phyloP scores from a whole-genome alignment of 1,140 invertebrate genomes.

The Trialeurodes vaporariorum region DNA sequence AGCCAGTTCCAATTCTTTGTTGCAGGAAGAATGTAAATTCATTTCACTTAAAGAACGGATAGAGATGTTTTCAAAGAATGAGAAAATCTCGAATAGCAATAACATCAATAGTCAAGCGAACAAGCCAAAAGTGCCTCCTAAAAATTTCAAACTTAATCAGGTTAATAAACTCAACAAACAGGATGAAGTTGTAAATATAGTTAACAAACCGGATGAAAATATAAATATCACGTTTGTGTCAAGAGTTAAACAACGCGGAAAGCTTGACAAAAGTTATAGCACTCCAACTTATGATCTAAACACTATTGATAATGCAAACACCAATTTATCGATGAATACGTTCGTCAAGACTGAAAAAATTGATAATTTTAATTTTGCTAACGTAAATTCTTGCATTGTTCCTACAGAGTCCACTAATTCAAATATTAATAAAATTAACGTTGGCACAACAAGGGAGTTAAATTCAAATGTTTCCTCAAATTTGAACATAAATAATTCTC shows the following conservation, averaged over 20 bases:
- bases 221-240: background rate
- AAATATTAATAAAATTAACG: too few relatives aligned
- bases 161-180: background rate
- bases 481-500: too few relatives aligned
- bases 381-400: too few relatives aligned
- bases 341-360: too few relatives aligned
- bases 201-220: too few relatives aligned
- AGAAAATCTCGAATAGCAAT: slow-evolving; percentile 9
- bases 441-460: too few relatives aligned
- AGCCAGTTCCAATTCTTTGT: background rate
- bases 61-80: slow-evolving; percentile 16
- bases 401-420: too few relatives aligned
- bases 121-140: slow-evolving; percentile 31
- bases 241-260: slow-evolving; percentile 31
- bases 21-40: slow-evolving; percentile 4
- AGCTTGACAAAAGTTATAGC: slow-evolving; percentile 61
- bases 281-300: slow-evolving; percentile 58
- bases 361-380: too few relatives aligned
- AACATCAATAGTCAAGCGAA: slow-evolving; percentile 24
- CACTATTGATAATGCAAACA: background rate
- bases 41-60: slow-evolving; percentile 19
- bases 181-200: too few relatives aligned
- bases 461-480: too few relatives aligned
- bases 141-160: slow-evolving; percentile 16
- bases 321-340: too few relatives aligned